Evolutionary conservation across 2,888 invertebrate genomes (phyloP), one percentile per base, ranked within the genome.

Genomic region (Zeuzera pyrina): DNA sequence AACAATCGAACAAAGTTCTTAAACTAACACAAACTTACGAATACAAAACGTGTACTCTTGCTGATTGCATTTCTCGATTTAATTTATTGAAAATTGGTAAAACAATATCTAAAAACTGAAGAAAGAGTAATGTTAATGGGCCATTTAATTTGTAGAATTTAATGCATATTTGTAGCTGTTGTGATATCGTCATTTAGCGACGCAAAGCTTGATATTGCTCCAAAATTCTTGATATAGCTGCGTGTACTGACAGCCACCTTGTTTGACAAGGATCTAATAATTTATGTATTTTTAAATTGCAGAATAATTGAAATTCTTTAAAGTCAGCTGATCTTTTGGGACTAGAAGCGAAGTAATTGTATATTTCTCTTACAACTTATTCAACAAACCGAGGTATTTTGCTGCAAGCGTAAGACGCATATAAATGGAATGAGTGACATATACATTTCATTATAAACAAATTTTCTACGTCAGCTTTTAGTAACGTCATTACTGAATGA

Each of bases 381-480:
- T 47, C 47, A 23, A 43, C 35, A 30, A 34, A 36, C 26, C 42
- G 11, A 15, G 43, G 39, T 15, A 45, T 30, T 29, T 36, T 43
- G 29, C 33, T 29, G 23, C 47, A 43, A 16, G 47, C 43, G 39
- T 43, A 45, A 19, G 41, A 44, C 5, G 39, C 43, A 30, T 44
- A 44, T 13, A 46, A 31, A 15, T 33, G 34, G 11, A n/a, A 24
- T 12, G 24, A 24, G 11, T 24, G 24, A 12, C 24, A 24, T 10
- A 24, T 24, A 12, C 24, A 24, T 10, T 24, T 24, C 11, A 24
- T 24, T 5, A 24, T 12, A 24, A 10, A 24, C 12, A 24, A 10
- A 10, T 24, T 24, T 5, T 24, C 24, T 24, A n/a, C 7, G 21
- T 7, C 7, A 21, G 7, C 21, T 21, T 21, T n/a, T n/a, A n/a